Evolutionary conservation across 1,140 invertebrate species (phyloP).

Genomic region (Elysia chlorotica): DNA sequence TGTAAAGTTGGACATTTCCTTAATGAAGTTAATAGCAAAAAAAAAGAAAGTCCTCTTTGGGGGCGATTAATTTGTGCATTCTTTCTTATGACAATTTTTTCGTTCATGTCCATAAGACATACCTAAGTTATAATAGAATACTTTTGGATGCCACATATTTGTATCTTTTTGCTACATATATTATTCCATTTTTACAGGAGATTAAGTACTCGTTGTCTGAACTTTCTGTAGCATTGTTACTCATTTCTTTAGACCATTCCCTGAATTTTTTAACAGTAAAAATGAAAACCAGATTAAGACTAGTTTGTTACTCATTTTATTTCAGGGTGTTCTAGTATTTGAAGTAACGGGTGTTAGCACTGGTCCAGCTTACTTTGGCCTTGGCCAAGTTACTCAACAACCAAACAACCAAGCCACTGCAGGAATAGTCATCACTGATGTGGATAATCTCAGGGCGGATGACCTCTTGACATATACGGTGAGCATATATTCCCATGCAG

Average conservation of each 20-base stretch:
- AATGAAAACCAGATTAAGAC: too few species aligned
- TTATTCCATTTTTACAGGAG: background rate
- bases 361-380: constrained; percentile 41
- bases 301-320: too few species aligned
- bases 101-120: too few species aligned
- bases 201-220: background rate
- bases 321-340: constrained; percentile 46
- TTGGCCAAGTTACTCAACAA: constrained; percentile 18
- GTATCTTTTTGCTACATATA: background rate
- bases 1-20: too few species aligned
- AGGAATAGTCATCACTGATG: constrained; percentile 26
- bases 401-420: constrained; percentile 3
- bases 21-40: too few species aligned
- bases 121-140: background rate
- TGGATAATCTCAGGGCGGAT: constrained; percentile 17
- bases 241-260: too few species aligned
- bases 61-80: too few species aligned
- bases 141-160: background rate
- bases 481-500: background rate
- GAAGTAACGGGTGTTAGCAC: constrained; percentile 41
- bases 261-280: too few species aligned
- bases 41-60: too few species aligned
- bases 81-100: too few species aligned
- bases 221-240: too few species aligned
- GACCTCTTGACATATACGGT: background rate